phyloP scores from a whole-genome alignment of 2,113 vertebrate species.

The Hemibagrus wyckioides region DNA sequence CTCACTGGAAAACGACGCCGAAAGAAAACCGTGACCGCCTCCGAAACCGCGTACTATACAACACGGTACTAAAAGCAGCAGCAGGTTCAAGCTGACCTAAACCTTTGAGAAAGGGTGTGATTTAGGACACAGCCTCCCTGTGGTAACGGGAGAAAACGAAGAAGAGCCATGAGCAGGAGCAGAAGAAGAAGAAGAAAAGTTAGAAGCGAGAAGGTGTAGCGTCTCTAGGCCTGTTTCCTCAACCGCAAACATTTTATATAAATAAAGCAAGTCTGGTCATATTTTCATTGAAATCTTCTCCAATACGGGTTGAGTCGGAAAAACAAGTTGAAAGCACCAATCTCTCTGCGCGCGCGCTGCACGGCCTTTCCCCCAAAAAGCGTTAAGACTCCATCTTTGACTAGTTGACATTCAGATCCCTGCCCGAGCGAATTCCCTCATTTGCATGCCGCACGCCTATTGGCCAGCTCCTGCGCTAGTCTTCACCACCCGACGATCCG shows the following conservation, averaged over 20 bases:
- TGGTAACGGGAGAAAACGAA: conserved; percentile 13
- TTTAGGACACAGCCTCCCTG: conserved; percentile 28
- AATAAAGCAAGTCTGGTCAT: background rate
- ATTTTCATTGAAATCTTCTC: conserved; percentile 34
- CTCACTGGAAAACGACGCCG: background rate
- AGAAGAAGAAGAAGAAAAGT: conserved; percentile 52
- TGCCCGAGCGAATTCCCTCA: conserved; percentile 83
- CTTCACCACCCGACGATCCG: conserved; percentile 71
- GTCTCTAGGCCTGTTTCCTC: conserved; percentile 54
- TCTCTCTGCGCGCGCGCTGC: conserved; percentile 72
- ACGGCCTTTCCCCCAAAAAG: conserved; percentile 71
- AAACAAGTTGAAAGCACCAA: conserved; percentile 46
- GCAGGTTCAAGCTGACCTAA: no score
- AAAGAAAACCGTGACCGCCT: background rate
- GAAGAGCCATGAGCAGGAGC: conserved; percentile 32
- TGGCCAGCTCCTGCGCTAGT: conserved; percentile 85
- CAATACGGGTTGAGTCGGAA: conserved; percentile 27
- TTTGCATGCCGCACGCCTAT: conserved; percentile 83
- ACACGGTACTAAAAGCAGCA: no score
- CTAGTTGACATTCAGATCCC: conserved; percentile 95
- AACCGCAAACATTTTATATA: conserved; percentile 31
- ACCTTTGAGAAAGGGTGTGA: background rate
- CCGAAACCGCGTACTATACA: background rate
- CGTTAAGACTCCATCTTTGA: conserved; percentile 95
- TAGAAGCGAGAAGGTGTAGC: conserved; percentile 63